phyloP scores from a whole-genome alignment of 1,140 invertebrate genomes.

The Drosophila nikananu region DNA sequence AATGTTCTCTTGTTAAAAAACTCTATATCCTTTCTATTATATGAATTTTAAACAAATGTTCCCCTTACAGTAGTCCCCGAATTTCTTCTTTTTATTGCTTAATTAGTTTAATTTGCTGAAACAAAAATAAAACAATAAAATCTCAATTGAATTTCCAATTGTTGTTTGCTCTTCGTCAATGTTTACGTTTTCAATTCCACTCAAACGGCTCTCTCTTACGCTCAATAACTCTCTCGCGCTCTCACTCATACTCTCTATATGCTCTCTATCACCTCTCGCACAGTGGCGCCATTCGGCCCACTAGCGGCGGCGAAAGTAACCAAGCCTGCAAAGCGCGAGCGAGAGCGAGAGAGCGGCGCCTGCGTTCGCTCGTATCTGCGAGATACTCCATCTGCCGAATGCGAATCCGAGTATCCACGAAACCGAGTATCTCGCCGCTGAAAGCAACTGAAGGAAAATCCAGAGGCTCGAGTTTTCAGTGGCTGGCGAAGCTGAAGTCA shows the following conservation, averaged over 20 bases:
- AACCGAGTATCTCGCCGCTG: slow-evolving; percentile 7
- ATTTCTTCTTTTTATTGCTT: not conserved
- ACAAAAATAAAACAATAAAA: slow-evolving; percentile 5
- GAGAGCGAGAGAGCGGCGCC: slow-evolving; percentile 21
- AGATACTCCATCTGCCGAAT: slow-evolving; percentile 13
- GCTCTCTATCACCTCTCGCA: not conserved
- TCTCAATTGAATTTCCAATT: slow-evolving; percentile 27
- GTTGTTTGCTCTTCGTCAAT: slow-evolving; percentile 27
- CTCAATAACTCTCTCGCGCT: slow-evolving; percentile 12
- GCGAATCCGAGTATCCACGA: not conserved
- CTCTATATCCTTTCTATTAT: too few relatives aligned
- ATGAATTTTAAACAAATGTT: not conserved
- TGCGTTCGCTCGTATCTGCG: slow-evolving; percentile 33
- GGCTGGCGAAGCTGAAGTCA: slow-evolving; percentile 44
- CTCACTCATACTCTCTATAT: not conserved
- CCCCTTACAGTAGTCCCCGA: not conserved
- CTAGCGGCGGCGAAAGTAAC: slow-evolving; percentile 48
- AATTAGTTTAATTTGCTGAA: slow-evolving; percentile 3
- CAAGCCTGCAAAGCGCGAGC: slow-evolving; percentile 1
- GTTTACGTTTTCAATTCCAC: slow-evolving; percentile 38
- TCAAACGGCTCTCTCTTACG: slow-evolving; percentile 10
- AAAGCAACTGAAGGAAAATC: not conserved
- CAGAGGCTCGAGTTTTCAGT: slow-evolving; percentile 10
- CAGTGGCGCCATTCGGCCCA: slow-evolving; percentile 49
- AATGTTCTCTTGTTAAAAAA: too few relatives aligned